Evolutionary conservation across 2,113 vertebrate species (phyloP).

Genomic region (Sclerurus mexicanus): DNA sequence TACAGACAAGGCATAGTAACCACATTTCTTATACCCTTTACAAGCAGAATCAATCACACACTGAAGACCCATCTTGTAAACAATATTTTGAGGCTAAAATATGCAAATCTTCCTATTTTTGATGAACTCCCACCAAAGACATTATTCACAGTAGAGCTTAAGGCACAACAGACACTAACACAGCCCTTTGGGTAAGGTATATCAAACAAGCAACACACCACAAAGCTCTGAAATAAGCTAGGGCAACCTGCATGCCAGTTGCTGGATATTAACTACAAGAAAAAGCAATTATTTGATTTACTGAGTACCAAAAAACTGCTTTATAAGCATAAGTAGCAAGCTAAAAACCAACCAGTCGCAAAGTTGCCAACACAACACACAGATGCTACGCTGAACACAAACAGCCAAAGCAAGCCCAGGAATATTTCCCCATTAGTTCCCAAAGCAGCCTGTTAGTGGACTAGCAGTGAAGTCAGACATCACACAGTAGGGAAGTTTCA

Average conservation of each 20-base stretch:
- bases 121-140: background rate
- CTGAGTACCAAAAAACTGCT: background rate
- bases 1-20: background rate
- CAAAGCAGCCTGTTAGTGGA: background rate
- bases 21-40: background rate
- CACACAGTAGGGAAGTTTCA: background rate
- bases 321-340: background rate
- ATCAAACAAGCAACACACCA: background rate
- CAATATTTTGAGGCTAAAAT: background rate
- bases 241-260: background rate
- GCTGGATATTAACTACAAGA: background rate
- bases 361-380: background rate
- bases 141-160: background rate
- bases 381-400: background rate
- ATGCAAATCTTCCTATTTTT: background rate
- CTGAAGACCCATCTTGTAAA: background rate
- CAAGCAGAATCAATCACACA: background rate
- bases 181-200: background rate
- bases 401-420: background rate
- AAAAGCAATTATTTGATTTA: background rate
- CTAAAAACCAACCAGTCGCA: background rate
- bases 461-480: background rate
- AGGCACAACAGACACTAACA: background rate
- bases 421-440: background rate
- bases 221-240: background rate